A percentile compares a stretch with the other conserved stretches of the same genome.
phyloP scores from a whole-genome alignment of 1,140 invertebrate genomes.

The Drosophila yakuba region DNA sequence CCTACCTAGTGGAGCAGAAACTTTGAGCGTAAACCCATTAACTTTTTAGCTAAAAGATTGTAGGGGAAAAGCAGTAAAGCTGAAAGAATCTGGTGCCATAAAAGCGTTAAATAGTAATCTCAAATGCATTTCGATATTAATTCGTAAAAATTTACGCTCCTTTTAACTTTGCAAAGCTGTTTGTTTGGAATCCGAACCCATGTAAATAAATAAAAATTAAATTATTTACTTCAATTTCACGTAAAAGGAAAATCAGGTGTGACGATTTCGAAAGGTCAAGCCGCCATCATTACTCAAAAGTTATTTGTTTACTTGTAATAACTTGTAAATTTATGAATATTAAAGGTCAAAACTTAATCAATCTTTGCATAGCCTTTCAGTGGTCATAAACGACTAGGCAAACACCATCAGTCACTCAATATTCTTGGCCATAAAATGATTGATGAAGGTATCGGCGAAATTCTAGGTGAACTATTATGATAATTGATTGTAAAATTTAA shows the following conservation, averaged over 20 bases:
- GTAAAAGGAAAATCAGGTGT: not conserved
- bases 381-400: not conserved
- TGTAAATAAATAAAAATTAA: not conserved
- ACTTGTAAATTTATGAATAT: conserved; percentile 1
- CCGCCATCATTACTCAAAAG: conserved; percentile 10
- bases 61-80: not conserved
- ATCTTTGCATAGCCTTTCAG: conserved; percentile 26
- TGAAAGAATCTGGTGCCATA: not conserved
- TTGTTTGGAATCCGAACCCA: too few relatives aligned
- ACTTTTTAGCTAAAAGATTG: not conserved
- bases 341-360: conserved; percentile 18
- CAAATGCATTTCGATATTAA: not conserved
- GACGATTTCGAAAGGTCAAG: conserved; percentile 4
- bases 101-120: not conserved
- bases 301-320: conserved; percentile 19
- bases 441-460: conserved; percentile 14
- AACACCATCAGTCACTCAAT: conserved; percentile 15
- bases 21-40: not conserved
- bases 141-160: too few relatives aligned
- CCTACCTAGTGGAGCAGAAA: not conserved
- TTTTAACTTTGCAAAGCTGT: not conserved
- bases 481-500: conserved; percentile 42
- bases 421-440: conserved; percentile 32
- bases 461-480: conserved; percentile 46
- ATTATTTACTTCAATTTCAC: not conserved